phyloP scores from a whole-genome alignment of 2,113 vertebrate genomes.

The Mastomys natalensis region DNA sequence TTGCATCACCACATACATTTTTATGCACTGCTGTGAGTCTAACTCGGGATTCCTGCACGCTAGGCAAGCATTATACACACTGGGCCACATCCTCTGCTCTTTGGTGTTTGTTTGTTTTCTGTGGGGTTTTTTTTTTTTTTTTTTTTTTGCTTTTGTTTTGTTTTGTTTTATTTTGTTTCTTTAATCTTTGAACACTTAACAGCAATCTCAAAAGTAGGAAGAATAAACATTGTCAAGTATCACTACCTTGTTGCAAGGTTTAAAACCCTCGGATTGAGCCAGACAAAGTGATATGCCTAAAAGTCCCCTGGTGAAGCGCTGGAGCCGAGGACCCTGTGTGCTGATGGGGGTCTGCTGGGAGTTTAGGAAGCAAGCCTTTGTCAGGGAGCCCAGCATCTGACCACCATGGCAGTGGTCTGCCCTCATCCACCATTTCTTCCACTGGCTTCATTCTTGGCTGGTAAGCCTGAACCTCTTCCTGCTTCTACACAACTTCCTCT shows the following conservation, averaged over 20 bases:
- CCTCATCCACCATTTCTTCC: background rate
- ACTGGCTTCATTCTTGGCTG: background rate
- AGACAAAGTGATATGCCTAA: background rate
- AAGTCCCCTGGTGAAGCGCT: background rate
- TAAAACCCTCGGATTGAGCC: conserved; percentile 8
- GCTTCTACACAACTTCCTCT: background rate
- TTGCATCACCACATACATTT: background rate
- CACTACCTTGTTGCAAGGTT: background rate
- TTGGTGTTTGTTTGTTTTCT: background rate
- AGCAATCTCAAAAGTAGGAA: background rate
- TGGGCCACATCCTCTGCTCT: background rate
- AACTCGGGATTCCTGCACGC: no score
- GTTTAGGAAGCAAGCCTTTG: background rate
- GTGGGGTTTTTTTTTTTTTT: no score
- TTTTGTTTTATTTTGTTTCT: background rate
- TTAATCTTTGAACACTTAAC: background rate
- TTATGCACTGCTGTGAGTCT: background rate
- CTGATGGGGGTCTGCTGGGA: background rate
- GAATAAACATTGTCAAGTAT: background rate
- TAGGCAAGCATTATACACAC: background rate
- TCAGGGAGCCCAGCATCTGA: background rate
- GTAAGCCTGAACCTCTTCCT: background rate
- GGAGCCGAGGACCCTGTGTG: background rate
- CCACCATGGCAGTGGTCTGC: background rate
- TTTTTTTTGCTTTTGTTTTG: no score